Conservation (phyloP, 2,797 vertebrate species). For the Cottoperca gobio region DNA sequence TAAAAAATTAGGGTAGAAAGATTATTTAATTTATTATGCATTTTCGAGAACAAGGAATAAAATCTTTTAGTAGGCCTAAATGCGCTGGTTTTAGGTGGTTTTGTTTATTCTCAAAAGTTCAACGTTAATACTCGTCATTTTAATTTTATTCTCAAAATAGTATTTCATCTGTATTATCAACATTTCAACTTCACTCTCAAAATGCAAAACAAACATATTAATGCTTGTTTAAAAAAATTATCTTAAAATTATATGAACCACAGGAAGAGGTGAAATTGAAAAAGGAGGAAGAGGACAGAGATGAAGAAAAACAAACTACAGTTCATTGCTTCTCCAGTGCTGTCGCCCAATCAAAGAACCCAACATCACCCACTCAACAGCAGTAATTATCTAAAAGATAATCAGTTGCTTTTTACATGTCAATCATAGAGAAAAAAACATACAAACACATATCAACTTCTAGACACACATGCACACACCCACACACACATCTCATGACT, state of each 20-base stretch:
- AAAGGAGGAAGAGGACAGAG: slow-evolving; percentile 2
- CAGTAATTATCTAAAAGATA: slow-evolving; percentile 71
- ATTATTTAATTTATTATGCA: too few relatives aligned
- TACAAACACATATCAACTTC: slow-evolving; percentile 12
- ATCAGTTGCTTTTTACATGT: slow-evolving; percentile 66
- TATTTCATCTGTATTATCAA: too few relatives aligned
- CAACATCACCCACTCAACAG: slow-evolving; percentile 42
- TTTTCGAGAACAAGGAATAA: too few relatives aligned
- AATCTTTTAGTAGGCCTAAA: too few relatives aligned
- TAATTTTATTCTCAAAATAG: too few relatives aligned
- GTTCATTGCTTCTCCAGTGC: slow-evolving; percentile 38
- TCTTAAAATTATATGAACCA: slow-evolving; percentile 25
- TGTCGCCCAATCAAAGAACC: slow-evolving; percentile 48
- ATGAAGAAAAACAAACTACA: slow-evolving; percentile 24
- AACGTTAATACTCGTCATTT: too few relatives aligned
- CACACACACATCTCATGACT: slow-evolving; percentile 37
- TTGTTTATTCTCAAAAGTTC: too few relatives aligned
- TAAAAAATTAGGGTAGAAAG: too few relatives aligned
- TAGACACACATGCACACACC: slow-evolving; percentile 11
- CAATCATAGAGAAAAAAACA: slow-evolving; percentile 54
- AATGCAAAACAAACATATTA: too few relatives aligned
- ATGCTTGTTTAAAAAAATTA: slow-evolving; percentile 23
- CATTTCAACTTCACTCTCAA: too few relatives aligned
- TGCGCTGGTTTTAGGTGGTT: too few relatives aligned
- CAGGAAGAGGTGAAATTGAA: slow-evolving; percentile 26